Conservation (phyloP, 2,797 vertebrate species). For the Spondyliosoma cantharus region DNA sequence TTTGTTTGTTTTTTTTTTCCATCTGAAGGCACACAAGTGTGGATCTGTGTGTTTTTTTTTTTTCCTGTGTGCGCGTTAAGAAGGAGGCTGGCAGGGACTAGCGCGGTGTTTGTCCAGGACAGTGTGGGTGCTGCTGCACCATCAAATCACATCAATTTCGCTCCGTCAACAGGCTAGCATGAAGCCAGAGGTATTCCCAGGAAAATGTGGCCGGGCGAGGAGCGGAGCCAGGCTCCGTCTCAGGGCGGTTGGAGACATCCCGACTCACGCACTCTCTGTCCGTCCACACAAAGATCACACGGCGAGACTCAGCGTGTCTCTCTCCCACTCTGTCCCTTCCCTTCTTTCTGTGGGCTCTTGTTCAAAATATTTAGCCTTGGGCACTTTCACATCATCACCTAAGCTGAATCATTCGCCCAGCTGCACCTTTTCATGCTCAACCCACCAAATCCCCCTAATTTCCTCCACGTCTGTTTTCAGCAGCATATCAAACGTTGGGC, state of each 20-base stretch:
- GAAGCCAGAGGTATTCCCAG: constrained; percentile 55
- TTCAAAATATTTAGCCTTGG: constrained; percentile 66
- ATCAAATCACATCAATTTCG: constrained; percentile 72
- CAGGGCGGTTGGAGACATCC: constrained; percentile 46
- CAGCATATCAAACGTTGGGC: constrained; percentile 17
- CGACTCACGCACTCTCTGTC: constrained; percentile 16
- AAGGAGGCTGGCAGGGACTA: constrained; percentile 45
- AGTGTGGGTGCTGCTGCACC: constrained; percentile 59
- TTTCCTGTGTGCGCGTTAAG: constrained; percentile 40
- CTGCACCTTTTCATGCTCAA: constrained; percentile 57
- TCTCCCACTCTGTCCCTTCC: constrained; percentile 12
- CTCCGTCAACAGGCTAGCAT: constrained; percentile 54
- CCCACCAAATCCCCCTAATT: constrained; percentile 41
- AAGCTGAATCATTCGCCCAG: constrained; percentile 57
- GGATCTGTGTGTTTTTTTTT: constrained; percentile 21
- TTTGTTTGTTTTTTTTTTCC: constrained; percentile 44
- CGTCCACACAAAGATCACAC: constrained; percentile 16
- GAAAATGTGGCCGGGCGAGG: constrained; percentile 43
- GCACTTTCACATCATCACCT: constrained; percentile 67
- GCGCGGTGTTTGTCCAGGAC: constrained; percentile 37
- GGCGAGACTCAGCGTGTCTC: constrained; percentile 10
- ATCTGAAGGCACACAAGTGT: constrained; percentile 23
- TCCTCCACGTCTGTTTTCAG: constrained; percentile 42
- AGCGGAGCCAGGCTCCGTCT: constrained; percentile 43
- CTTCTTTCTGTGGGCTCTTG: constrained; percentile 49